Base-by-base conservation (phyloP, 2,113 vertebrate species). In the Trichechus manatus region DNA sequence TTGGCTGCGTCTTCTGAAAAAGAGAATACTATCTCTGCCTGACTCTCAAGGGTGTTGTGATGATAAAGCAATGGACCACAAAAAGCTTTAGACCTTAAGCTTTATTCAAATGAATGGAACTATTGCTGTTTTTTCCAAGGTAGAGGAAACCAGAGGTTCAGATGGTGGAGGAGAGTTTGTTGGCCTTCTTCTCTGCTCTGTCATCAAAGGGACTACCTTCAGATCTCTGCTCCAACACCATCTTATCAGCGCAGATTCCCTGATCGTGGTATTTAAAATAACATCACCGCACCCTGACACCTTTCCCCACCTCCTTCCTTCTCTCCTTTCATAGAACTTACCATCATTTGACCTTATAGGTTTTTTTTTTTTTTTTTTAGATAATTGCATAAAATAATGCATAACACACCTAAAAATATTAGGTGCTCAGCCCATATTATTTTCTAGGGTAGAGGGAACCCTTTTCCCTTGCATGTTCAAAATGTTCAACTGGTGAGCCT, bases 321-420 rank as follows among this genome's bases (percentile, higher is more conserved):
- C 70, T 72, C 70, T 72, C 42, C 15, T 78, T 86, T 84, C 36
- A 2, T 0, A 29, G 59, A 13, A 44, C 59, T 85, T 70, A 44
- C 8, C 42, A 42, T 80, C 64, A 27, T 91, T 64, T 39, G 50
- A 85, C 59, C 39, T 85, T 78, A 61, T 0, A 7, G 2, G 89
- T 9, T 93, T 75, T 20, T 84, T 82, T 93, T 75, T 20, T 84
- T 82, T 91, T 82, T 22, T 91, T 63, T 66, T 23, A 92, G 66
- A 92, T 75, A 9, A 84, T 94, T 93, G 89, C 44, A 50, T 78
- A 86, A 91, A 94, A 86, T 63, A 93, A 84, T 36, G 39, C 44
- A 36, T 33, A 53, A 47, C 36, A 50, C 4, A 47, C 42, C 72
- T 90, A 39, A 42, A 87, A 96, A 74, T 63, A 61, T 82, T 88